phyloP scores from a whole-genome alignment of 2,797 vertebrate species.

The Epinephelus awoara region DNA sequence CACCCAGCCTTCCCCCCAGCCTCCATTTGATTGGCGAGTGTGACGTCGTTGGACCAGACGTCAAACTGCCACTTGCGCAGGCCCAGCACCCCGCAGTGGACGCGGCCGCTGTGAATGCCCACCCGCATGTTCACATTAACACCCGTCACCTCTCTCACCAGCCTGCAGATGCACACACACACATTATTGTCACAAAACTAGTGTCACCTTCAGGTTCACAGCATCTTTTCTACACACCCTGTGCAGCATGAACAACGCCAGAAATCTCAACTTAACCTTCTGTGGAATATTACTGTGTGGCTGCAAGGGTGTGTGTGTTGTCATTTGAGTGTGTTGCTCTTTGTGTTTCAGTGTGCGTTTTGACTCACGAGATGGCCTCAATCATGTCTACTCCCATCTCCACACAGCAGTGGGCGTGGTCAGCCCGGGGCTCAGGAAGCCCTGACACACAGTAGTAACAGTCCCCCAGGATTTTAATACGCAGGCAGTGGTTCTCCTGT shows the following conservation, averaged over 20 bases:
- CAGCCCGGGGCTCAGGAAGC: conserved; percentile 93
- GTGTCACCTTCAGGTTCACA: conserved; percentile 39
- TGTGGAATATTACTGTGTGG: background rate
- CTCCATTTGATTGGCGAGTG: conserved; percentile 97
- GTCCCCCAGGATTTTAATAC: conserved; percentile 98
- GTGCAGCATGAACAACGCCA: conserved; percentile 5
- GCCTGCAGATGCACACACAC: conserved; percentile 78
- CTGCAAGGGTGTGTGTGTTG: background rate
- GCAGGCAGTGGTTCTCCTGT: conserved; percentile 97
- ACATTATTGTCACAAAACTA: conserved; percentile 24
- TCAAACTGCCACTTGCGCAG: conserved; percentile 98
- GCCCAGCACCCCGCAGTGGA: conserved; percentile 96
- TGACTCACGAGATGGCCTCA: conserved; percentile 95
- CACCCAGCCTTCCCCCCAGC: conserved; percentile 95
- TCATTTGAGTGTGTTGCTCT: background rate
- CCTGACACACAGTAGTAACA: conserved; percentile 99
- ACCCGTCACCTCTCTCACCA: conserved; percentile 96
- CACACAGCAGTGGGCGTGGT: conserved; percentile 98
- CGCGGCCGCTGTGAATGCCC: conserved; percentile 96
- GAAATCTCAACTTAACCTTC: conserved; percentile 1
- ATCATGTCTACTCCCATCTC: conserved; percentile 99
- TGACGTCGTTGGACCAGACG: conserved; percentile 98
- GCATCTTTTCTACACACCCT: background rate
- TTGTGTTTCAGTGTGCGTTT: conserved; percentile 12
- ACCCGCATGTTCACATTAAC: conserved; percentile 99